phyloP scores from a whole-genome alignment of 2,888 invertebrate species.

The Zeuzera pyrina region DNA sequence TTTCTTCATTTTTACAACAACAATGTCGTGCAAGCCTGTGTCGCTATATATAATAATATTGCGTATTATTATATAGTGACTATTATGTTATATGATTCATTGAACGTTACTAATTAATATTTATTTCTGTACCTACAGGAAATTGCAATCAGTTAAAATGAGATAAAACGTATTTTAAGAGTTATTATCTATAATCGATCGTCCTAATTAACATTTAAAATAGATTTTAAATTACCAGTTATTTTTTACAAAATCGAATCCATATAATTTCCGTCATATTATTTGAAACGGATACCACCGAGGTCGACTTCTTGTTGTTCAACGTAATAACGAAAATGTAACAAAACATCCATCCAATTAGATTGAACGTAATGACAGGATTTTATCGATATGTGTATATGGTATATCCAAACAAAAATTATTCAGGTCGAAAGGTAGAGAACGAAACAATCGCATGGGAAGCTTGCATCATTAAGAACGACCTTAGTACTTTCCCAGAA shows the following conservation, averaged over 20 bases:
- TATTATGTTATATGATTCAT: not conserved
- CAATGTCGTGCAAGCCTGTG: too few species aligned
- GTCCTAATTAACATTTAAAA: constrained; percentile 15
- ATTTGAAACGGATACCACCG: constrained; percentile 44
- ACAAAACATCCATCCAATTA: not conserved
- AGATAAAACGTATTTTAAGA: not conserved
- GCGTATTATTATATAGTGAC: too few species aligned
- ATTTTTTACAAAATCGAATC: constrained; percentile 7
- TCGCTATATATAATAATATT: too few species aligned
- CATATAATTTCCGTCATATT: constrained; percentile 33
- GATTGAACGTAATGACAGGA: constrained; percentile 3
- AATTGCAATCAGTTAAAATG: too few species aligned
- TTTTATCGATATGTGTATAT: not conserved
- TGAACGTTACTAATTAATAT: not conserved
- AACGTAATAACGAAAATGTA: constrained; percentile 5
- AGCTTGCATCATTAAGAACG: constrained; percentile 3
- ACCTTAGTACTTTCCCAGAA: constrained; percentile 11
- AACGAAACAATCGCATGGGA: constrained; percentile 3
- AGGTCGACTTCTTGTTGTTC: constrained; percentile 44
- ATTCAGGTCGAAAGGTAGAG: not conserved
- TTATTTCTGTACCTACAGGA: too few species aligned
- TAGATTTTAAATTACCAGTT: constrained; percentile 8
- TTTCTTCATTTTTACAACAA: too few species aligned
- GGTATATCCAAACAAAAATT: constrained; percentile 1
- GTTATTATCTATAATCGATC: constrained; percentile 13